A percentile compares a stretch with the other conserved stretches of the same genome.
These are phyloP conservation scores for Formica aserva DNA, from an alignment of 2,888 invertebrate genomes.

Conservation along the genomic window DNA sequence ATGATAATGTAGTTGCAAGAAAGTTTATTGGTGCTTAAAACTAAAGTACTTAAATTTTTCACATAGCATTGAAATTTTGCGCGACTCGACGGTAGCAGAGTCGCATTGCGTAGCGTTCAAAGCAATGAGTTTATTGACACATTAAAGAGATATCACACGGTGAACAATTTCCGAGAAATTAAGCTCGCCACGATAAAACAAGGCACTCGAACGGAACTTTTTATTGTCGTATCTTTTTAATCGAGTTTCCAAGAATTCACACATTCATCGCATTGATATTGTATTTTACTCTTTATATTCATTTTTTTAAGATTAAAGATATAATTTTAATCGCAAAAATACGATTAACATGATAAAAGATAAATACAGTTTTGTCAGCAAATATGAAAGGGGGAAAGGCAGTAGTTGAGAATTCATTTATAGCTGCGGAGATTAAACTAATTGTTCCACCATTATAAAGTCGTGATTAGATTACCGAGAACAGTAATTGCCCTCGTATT, in stretches of 20 bases:
- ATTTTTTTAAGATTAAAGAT: background rate
- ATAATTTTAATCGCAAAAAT: constrained; percentile 8
- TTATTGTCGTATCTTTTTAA: background rate
- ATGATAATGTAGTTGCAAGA: background rate
- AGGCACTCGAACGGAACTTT: background rate
- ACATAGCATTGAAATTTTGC: background rate
- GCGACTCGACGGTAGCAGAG: background rate
- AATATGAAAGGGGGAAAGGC: background rate
- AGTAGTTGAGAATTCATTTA: background rate
- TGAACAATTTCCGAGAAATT: constrained; percentile 39
- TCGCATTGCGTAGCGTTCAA: background rate
- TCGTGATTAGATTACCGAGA: constrained; percentile 6
- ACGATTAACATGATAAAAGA: background rate
- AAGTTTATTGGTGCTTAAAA: background rate
- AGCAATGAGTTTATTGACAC: constrained; percentile 41
- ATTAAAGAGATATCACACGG: constrained; percentile 38
- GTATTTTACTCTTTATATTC: background rate
- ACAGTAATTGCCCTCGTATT: constrained; percentile 1
- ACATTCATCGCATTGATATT: background rate
- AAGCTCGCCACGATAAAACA: constrained; percentile 9
- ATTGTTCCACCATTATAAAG: background rate
- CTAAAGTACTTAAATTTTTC: background rate
- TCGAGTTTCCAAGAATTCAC: background rate
- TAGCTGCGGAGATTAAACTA: background rate
- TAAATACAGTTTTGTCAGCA: background rate